Evolutionary conservation across 2,888 invertebrate species (phyloP).

Genomic region (Polymixis flavicincta): DNA sequence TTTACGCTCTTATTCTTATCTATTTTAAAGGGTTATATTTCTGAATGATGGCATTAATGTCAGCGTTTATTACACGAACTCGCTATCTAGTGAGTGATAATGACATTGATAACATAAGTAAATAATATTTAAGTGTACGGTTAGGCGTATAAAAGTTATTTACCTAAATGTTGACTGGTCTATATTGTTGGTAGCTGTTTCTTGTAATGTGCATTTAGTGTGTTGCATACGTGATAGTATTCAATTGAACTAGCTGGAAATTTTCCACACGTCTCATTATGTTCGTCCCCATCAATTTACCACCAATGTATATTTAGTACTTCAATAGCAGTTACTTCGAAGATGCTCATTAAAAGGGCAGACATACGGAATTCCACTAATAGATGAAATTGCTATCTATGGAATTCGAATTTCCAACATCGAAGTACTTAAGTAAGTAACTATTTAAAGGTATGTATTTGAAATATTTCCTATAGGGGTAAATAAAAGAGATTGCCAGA

Average conservation of each 20-base stretch:
- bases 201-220: neutral
- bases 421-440: too few species aligned
- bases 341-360: neutral
- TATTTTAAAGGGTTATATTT: conserved; percentile 45
- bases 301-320: conserved; percentile 11
- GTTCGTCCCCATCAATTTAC: neutral
- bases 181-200: neutral
- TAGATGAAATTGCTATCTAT: neutral
- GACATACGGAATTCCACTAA: neutral
- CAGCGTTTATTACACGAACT: conserved; percentile 54
- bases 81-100: conserved; percentile 63
- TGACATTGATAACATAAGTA: conserved; percentile 66
- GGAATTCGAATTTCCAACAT: neutral
- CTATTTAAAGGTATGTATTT: neutral
- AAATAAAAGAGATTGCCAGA: neutral
- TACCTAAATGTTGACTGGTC: conserved; percentile 33
- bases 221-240: neutral
- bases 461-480: neutral
- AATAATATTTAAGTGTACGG: conserved; percentile 44
- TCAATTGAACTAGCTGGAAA: conserved; percentile 38
- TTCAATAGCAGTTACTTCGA: neutral
- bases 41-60: conserved; percentile 47
- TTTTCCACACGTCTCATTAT: conserved; percentile 3
- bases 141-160: conserved; percentile 41
- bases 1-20: conserved; percentile 54